A percentile compares a stretch with the other conserved stretches of the same genome.
Conservation (phyloP, 2,113 vertebrate species). For the Clinocottus analis region DNA sequence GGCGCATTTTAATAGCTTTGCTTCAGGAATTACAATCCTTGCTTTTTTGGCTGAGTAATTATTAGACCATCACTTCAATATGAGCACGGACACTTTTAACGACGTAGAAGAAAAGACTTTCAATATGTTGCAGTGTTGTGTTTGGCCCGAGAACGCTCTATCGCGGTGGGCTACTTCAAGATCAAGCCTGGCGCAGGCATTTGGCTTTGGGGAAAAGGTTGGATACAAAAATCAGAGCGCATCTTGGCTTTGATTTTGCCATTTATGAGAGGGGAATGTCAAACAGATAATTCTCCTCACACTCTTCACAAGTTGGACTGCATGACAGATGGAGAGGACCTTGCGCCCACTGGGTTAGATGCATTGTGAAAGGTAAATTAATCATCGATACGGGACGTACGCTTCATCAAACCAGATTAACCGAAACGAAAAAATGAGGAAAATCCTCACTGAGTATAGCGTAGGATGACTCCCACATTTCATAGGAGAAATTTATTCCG, state of each 20-base stretch:
- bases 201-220: constrained; percentile 41
- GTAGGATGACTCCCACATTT: constrained; percentile 26
- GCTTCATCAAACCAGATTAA: constrained; percentile 13
- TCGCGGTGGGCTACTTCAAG: constrained; percentile 6
- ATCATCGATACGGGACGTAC: neutral
- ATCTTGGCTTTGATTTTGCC: constrained; percentile 15
- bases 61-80: neutral
- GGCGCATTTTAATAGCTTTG: constrained; percentile 23
- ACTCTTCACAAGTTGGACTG: constrained; percentile 18
- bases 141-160: constrained; percentile 22
- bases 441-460: constrained; percentile 5
- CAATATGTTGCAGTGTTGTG: constrained; percentile 10
- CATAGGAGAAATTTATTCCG: constrained; percentile 19
- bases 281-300: constrained; percentile 11
- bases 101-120: constrained; percentile 7
- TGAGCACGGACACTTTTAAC: neutral
- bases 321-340: constrained; percentile 21
- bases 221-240: constrained; percentile 20
- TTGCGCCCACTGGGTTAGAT: constrained; percentile 2
- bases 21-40: constrained; percentile 21
- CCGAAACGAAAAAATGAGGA: constrained; percentile 11
- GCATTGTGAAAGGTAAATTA: neutral
- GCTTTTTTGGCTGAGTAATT: constrained; percentile 8
- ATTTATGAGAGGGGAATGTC: constrained; percentile 16
- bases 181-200: constrained; percentile 15